Evolutionary conservation across 2,888 invertebrate species (phyloP).

Genomic region (Cryptus viduatorius): DNA sequence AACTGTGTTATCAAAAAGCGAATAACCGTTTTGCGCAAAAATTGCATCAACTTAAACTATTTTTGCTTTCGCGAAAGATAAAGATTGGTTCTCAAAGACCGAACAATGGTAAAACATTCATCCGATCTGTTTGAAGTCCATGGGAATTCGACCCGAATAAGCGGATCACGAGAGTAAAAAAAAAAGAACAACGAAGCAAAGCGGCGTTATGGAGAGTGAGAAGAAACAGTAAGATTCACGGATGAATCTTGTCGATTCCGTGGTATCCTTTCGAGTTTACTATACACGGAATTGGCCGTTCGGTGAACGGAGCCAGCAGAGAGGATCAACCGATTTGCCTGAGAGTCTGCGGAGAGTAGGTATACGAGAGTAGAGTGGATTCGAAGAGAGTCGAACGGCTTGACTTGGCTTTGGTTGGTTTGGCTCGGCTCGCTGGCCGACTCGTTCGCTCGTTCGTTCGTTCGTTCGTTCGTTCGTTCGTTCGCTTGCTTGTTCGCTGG

Average conservation of each 20-base stretch:
- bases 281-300: constrained; percentile 27
- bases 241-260: constrained; percentile 15
- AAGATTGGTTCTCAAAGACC: background rate
- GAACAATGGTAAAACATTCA: background rate
- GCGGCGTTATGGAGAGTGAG: background rate
- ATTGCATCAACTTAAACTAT: background rate
- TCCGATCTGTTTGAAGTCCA: background rate
- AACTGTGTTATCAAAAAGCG: background rate
- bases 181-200: background rate
- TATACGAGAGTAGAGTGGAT: constrained; percentile 34
- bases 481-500: constrained; percentile 25
- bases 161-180: background rate
- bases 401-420: constrained; percentile 50
- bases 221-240: background rate
- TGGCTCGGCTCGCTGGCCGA: constrained; percentile 20
- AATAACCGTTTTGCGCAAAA: background rate
- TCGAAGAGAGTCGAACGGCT: constrained; percentile 61
- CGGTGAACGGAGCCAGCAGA: constrained; percentile 35
- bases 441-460: constrained; percentile 25
- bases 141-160: background rate
- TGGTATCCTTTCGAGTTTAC: constrained; percentile 5
- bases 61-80: background rate
- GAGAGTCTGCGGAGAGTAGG: constrained; percentile 22
- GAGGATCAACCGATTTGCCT: constrained; percentile 36
- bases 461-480: constrained; percentile 13